Conservation (phyloP, 2,797 vertebrate genomes). For the Neosilurus hyrtlii region DNA sequence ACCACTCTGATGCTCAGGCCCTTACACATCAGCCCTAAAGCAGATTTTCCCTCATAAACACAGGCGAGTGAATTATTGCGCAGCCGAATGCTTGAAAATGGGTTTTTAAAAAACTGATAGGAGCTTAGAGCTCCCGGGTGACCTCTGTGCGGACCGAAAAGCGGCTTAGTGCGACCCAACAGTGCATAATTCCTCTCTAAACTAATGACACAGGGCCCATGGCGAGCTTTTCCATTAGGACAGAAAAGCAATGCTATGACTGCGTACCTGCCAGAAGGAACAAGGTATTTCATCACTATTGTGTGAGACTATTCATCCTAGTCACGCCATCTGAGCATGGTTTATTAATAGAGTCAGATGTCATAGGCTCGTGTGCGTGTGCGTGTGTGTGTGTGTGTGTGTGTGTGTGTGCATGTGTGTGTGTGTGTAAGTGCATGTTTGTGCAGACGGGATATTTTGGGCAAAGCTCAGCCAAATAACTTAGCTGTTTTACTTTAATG, state of each 20-base stretch:
- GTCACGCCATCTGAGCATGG: slow-evolving; percentile 4
- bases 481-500: not conserved
- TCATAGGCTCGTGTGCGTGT: not conserved
- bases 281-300: slow-evolving; percentile 35
- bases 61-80: slow-evolving; percentile 44
- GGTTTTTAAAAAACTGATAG: slow-evolving; percentile 41
- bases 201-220: slow-evolving; percentile 42
- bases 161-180: slow-evolving; percentile 35
- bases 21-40: slow-evolving; percentile 23
- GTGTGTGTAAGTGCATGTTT: not conserved
- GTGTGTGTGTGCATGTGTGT: not conserved
- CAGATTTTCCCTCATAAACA: slow-evolving; percentile 41
- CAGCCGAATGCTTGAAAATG: slow-evolving; percentile 32
- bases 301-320: slow-evolving; percentile 34
- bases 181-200: slow-evolving; percentile 52
- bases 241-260: slow-evolving; percentile 28
- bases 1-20: slow-evolving; percentile 11
- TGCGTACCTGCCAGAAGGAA: slow-evolving; percentile 37
- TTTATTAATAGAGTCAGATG: slow-evolving; percentile 27
- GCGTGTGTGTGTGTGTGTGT: not conserved
- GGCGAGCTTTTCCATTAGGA: slow-evolving; percentile 53
- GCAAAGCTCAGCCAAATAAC: not conserved
- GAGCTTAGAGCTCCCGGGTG: slow-evolving; percentile 34
- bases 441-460: not conserved
- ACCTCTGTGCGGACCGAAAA: slow-evolving; percentile 39